Base-by-base conservation (phyloP, 23 tunicate genomes). In the Oikopleura dioica region DNA sequence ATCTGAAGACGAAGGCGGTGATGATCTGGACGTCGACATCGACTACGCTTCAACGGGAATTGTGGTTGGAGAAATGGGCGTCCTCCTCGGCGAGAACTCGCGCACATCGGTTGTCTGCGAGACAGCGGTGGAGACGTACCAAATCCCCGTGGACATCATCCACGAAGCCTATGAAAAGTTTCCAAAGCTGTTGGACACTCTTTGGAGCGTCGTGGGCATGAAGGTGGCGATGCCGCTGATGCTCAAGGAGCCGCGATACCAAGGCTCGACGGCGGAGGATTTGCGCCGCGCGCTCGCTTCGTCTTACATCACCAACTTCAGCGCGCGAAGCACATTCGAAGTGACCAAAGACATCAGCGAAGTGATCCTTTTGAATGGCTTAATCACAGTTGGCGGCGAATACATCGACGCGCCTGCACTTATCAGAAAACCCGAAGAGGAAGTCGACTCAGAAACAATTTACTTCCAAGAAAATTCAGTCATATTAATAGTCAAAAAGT, bases 121-220 rank as follows among this genome's bases (percentile, higher is more conserved):
- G 26, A 63, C 72, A 63, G 72, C 72, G 4, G 72, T 63, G 30
- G 5, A 63, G 26, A 63, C 72, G 33, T 63, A 63, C 33, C 72
- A 63, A 28, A 63, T 63, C 2, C 72, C 72, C 29, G 72, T 63
- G 5, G 72, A 63, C 4, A 28, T 63, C 33, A 63, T 63, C 33
- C 29, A 28, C 2, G 72, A 63, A 2, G 72, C 72, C 2, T 63
- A 63, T 28, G 26, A 2, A 24, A 23, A 63, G 26, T 63, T 63
- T 63, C 72, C 72, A 2, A 63, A 63, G 26, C 33, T 63, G 5
- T 28, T 63, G 72, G 72, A 63, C 72, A 63, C 72, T 31, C 33
- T 63, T 2, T 63, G 72, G 72, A 16, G 30, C 4, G 33, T 16
- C 26, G 72, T 63, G 4, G 72, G 72, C 30, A 63, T 63, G 72